Base-by-base conservation (phyloP, 92 coral and sea anemone genomes). In the Galaxea fascicularis region DNA sequence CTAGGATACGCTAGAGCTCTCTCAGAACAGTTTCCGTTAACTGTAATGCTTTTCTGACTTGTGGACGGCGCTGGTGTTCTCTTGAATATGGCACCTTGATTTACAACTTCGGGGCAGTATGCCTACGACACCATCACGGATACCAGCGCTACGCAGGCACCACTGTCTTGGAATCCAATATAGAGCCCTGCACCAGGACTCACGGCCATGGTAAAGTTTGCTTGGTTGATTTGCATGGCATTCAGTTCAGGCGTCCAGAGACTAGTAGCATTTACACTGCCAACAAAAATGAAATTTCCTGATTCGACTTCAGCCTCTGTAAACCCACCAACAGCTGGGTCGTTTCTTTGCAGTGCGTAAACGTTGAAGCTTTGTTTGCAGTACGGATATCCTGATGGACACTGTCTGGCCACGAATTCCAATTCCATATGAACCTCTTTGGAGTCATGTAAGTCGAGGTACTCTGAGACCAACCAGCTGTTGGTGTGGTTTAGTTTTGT, bases 381-480 rank as follows among this genome's bases (percentile, higher is more conserved):
- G 57, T 78, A 77, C n/a, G n/a, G n/a, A n/a, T n/a, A n/a, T n/a
- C n/a, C n/a, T n/a, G n/a, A n/a, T n/a, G n/a, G n/a, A n/a, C 98
- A 94, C 58, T 84, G 71, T 26, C 93, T 77, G 20, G 87, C 84
- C 0, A 88, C 89, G 75, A 91, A 94, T 8, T 85, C 77, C 5
- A 94, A 45, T 6, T 85, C 68, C 27, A 94, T 24, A 3, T 79
- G 54, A 31, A 89, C 86, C 59, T 79, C 88, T 29, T 79, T 89
- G 13, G 98, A 89, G 57, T 67, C 84, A 64, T 87, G 87, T 45
- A 74, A 4, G 18, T 56, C 59, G 21, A 94, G 65, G 80, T 71
- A 85, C 57, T 94, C 98, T 15, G 95, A 94, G 53, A 94, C 80
- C 47, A 89, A 75, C 98, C 98, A 94, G 75, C 92, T 94, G n/a